Evolutionary conservation across 2,888 invertebrate species (phyloP).

Genomic region (Protula sp.): DNA sequence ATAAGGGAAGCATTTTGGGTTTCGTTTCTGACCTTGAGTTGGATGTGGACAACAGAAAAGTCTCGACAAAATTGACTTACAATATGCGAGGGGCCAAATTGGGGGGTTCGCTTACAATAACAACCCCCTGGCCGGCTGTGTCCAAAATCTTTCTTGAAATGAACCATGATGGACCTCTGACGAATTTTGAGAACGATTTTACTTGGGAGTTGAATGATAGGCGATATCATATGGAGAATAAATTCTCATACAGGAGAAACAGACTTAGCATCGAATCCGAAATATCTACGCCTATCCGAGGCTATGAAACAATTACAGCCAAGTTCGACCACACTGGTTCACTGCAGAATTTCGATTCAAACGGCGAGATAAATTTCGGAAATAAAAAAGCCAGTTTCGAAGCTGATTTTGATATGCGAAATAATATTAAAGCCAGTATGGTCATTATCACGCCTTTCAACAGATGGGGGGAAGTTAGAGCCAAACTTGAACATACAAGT

Average conservation of each 20-base stretch:
- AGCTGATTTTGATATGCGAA: background rate
- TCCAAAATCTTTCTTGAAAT: constrained; percentile 1
- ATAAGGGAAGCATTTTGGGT: no score
- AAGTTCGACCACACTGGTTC: constrained; percentile 13
- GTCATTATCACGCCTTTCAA: constrained; percentile 5
- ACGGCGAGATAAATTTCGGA: background rate
- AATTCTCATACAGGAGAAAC: no score
- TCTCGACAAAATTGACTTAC: no score
- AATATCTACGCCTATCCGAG: constrained; percentile 2
- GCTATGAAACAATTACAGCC: background rate
- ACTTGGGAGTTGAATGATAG: background rate
- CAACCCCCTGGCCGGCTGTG: constrained; percentile 5
- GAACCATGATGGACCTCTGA: constrained; percentile 14
- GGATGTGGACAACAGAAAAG: no score
- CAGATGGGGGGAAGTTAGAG: background rate
- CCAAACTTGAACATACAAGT: constrained; percentile 9
- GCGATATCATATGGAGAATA: no score
- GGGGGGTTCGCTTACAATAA: constrained; percentile 5
- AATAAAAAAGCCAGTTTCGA: background rate
- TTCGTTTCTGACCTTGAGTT: no score
- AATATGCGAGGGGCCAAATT: no score
- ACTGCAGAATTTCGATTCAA: constrained; percentile 3
- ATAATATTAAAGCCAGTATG: background rate
- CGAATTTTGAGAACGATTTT: constrained; percentile 11
- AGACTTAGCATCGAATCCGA: no score